phyloP scores from a whole-genome alignment of 2,113 vertebrate genomes.

The Carassius auratus region DNA sequence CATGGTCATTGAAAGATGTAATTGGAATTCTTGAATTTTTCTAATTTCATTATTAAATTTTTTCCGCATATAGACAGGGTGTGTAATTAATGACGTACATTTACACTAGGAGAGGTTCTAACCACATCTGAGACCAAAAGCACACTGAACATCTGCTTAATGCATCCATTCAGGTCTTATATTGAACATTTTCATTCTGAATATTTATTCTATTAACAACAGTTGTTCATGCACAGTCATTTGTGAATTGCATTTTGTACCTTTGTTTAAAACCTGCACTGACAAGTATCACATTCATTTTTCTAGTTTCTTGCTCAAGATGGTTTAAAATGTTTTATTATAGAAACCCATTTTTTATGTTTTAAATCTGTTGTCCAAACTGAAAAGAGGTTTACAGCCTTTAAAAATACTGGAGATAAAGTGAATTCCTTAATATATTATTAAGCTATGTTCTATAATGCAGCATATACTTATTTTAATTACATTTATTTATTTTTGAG shows the following conservation, averaged over 20 bases:
- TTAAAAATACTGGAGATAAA: background rate
- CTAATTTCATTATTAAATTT: background rate
- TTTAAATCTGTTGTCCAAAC: background rate
- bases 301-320: background rate
- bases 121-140: background rate
- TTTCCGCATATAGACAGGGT: background rate
- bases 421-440: background rate
- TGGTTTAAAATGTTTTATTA: background rate
- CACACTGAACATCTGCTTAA: background rate
- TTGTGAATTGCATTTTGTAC: background rate
- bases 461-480: background rate
- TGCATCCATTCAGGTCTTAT: background rate
- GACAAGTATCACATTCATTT: background rate
- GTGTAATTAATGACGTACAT: background rate
- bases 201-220: background rate
- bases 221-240: background rate
- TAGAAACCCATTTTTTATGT: background rate
- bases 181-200: background rate
- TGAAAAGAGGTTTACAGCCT: conserved; percentile 16
- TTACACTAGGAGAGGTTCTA: background rate
- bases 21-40: background rate
- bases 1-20: background rate
- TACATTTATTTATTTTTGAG: conserved; percentile 1
- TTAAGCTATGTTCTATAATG: background rate
- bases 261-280: background rate